Base-by-base conservation (phyloP, 2,888 invertebrate genomes). In the Acleris laterana region DNA sequence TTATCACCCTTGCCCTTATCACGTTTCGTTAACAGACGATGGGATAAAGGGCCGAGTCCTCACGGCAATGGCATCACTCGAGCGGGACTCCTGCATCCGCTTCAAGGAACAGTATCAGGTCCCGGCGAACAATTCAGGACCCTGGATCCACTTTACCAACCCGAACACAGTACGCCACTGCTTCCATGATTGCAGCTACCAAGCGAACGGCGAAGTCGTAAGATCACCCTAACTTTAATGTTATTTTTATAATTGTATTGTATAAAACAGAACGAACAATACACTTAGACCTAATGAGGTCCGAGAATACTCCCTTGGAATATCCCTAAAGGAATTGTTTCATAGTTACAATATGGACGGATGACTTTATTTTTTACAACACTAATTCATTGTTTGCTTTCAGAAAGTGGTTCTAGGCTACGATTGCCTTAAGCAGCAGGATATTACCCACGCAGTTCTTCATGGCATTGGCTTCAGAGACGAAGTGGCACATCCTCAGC, bases 391-490 rank as follows among this genome's bases (percentile, higher is more conserved):
- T 16, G 22, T 59, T 51, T 22, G 46, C 53, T 65, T 63, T 6
- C 71, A 90, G 90, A 22, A 72, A 0, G 56, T 87, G 60, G 72
- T 80, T 3, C 62, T 91, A 17, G 90, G 89, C 16, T 83, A 80
- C 51, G 84, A 89, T 28, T 91, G 90, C 59, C 78, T 91, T 66
- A 75, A 71, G 9, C 63, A 64, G 0, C 71, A 70, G 0, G 80
- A 89, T 5, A 76, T 90, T 1, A 46, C 85, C 6, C 90, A 89
- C 68, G 59, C 84, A 0, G 22, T 90, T 38, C 71, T 90, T 63
- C 90, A 90, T 51, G 85, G 74, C 0, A 72, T 90, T 1, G 90
- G 89, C 4, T 84, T 90, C 46, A 76, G 72, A 1, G 89, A 90
- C 60, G 91, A 90, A 69, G 84, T 90, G 4, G 76, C 85, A 0